These are phyloP conservation scores for Odontesthes bonariensis DNA, from an alignment of 2,113 vertebrate genomes.

Conservation along the genomic window DNA sequence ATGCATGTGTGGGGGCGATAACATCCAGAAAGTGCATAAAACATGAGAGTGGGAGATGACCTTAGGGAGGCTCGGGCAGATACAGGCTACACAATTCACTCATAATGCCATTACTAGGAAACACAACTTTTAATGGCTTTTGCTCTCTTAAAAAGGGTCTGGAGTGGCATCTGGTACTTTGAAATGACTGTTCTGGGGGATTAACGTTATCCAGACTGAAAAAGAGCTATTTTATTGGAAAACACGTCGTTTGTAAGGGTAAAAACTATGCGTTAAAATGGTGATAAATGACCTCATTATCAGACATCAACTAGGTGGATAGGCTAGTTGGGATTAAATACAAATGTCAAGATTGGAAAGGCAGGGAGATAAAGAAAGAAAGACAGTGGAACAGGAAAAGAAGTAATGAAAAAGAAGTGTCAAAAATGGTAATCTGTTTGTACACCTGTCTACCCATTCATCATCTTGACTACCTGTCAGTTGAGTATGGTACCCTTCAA, in stretches of 20 bases:
- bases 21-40: slow-evolving; percentile 13
- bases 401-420: background rate
- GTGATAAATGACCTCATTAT: slow-evolving; percentile 73
- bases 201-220: slow-evolving; percentile 76
- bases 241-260: slow-evolving; percentile 59
- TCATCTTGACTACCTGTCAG: slow-evolving; percentile 17
- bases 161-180: slow-evolving; percentile 55
- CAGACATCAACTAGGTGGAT: slow-evolving; percentile 52
- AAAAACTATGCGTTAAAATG: slow-evolving; percentile 66
- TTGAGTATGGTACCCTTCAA: background rate
- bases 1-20: background rate
- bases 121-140: slow-evolving; percentile 81
- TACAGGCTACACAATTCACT: slow-evolving; percentile 51
- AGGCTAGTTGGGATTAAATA: slow-evolving; percentile 55
- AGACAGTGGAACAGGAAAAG: slow-evolving; percentile 13
- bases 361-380: background rate
- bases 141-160: slow-evolving; percentile 53
- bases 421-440: slow-evolving; percentile 7
- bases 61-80: slow-evolving; percentile 39
- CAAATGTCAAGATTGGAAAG: slow-evolving; percentile 23
- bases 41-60: slow-evolving; percentile 26
- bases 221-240: slow-evolving; percentile 75
- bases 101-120: slow-evolving; percentile 68
- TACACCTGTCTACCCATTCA: background rate
- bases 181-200: slow-evolving; percentile 74